These are phyloP conservation scores for Nothoprocta pentlandii DNA, from an alignment of 2,113 vertebrate species.

Conservation along the genomic window DNA sequence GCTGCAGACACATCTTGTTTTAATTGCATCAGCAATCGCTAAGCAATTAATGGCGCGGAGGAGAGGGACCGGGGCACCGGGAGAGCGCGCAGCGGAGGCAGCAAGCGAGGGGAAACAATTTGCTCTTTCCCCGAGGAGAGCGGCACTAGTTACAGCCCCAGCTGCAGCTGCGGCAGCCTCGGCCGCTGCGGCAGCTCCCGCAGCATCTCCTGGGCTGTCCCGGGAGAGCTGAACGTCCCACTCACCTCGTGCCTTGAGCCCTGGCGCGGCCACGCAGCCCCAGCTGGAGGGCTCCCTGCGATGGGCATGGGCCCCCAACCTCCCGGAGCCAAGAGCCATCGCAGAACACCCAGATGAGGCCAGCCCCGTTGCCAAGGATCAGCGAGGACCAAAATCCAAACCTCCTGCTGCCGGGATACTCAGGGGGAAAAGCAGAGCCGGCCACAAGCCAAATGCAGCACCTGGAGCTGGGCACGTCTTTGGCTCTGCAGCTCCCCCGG, in stretches of 20 bases:
- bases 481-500: neutral
- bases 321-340: neutral
- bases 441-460: neutral
- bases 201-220: neutral
- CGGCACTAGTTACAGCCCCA: constrained; percentile 24
- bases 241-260: constrained; percentile 8
- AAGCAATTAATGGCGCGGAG: constrained; percentile 66
- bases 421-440: neutral
- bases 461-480: neutral
- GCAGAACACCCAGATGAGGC: fast-evolving
- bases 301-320: neutral
- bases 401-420: neutral
- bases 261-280: neutral
- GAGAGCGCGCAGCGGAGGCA: constrained; percentile 23
- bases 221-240: neutral
- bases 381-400: neutral
- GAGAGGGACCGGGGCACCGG: neutral
- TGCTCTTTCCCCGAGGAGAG: constrained; percentile 20
- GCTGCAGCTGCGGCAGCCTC: neutral
- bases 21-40: constrained; percentile 75
- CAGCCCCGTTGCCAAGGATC: neutral
- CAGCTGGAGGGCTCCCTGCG: neutral
- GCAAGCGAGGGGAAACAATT: constrained; percentile 54
- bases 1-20: constrained; percentile 59
- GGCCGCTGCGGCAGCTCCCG: neutral